phyloP scores from a whole-genome alignment of 2,888 invertebrate species.

The Lithodes maja region DNA sequence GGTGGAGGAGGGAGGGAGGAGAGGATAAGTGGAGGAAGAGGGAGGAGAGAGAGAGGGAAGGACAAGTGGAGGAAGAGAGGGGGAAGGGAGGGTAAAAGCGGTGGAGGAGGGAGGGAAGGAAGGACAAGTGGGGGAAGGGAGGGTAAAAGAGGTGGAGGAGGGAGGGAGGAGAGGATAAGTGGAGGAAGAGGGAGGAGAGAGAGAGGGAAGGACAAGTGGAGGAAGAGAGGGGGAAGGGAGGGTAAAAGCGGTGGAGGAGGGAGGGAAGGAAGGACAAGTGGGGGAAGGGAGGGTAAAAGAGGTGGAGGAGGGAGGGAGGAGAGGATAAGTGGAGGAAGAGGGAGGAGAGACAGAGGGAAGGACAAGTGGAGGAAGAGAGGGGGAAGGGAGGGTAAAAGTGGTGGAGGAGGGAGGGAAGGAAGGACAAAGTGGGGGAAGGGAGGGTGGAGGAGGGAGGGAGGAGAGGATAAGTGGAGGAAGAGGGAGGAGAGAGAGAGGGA shows the following conservation, averaged over 20 bases:
- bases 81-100: neutral
- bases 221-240: neutral
- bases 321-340: no score
- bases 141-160: neutral
- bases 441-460: neutral
- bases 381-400: neutral
- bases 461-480: neutral
- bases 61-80: no score
- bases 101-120: neutral
- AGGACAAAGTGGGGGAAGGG: neutral
- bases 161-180: neutral
- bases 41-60: no score
- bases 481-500: no score
- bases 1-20: neutral
- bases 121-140: neutral
- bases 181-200: no score
- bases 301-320: neutral
- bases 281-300: neutral
- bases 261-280: no score
- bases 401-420: neutral
- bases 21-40: neutral
- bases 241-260: neutral
- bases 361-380: neutral
- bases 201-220: neutral
- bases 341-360: neutral